Percentiles rank a stretch among this genome's conserved stretches.
Conservation (phyloP, 2,113 vertebrate species). For the Coptodon bakossiorum region DNA sequence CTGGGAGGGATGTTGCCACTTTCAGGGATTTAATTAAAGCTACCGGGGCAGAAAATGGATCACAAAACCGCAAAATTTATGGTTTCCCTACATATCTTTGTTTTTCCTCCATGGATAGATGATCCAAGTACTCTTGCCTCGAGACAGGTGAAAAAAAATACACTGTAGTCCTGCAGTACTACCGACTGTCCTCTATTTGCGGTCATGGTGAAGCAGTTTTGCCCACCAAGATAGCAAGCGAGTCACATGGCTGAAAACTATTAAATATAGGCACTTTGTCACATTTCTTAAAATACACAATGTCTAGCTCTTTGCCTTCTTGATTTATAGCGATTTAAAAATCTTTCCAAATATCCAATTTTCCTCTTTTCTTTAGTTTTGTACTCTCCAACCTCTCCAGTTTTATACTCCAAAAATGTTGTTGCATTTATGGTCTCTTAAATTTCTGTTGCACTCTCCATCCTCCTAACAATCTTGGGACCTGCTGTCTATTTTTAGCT, state of each 20-base stretch:
- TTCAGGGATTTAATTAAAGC: not conserved
- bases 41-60: not conserved
- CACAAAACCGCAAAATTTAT: not conserved
- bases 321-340: not conserved
- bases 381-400: accelerated
- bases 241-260: not conserved
- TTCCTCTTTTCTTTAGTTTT: not conserved
- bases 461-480: not conserved
- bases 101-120: not conserved
- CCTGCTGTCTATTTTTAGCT: not conserved
- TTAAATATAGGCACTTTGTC: not conserved
- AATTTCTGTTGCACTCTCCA: not conserved
- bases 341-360: not conserved
- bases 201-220: not conserved
- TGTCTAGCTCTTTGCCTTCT: not conserved
- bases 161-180: not conserved
- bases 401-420: not conserved
- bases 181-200: not conserved
- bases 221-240: not conserved
- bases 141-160: not conserved
- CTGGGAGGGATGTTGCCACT: not conserved
- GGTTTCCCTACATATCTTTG: not conserved
- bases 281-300: not conserved
- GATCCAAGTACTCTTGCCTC: not conserved
- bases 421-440: not conserved